A percentile compares a stretch with the other conserved stretches of the same genome.
phyloP scores from a whole-genome alignment of 2,888 invertebrate genomes.

The Amphimallon solstitiale region DNA sequence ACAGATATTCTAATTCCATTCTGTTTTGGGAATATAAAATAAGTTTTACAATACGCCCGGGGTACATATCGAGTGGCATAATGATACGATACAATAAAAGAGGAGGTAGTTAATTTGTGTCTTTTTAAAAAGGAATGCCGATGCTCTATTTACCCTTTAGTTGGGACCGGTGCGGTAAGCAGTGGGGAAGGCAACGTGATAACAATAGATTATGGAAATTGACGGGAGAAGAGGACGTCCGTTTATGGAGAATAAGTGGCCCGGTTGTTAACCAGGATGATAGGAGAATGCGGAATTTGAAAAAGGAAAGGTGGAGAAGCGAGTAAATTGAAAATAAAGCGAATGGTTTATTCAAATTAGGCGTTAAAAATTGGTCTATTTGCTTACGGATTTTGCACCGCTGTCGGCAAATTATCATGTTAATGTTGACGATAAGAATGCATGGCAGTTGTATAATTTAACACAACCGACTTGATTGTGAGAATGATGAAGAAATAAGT shows the following conservation, averaged over 20 bases:
- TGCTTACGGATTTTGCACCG: not conserved
- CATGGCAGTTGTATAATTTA: too few relatives aligned
- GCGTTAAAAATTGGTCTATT: conserved; percentile 5
- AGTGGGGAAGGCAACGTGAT: not conserved
- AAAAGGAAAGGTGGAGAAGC: not conserved
- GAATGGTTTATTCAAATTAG: not conserved
- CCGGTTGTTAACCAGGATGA: not conserved
- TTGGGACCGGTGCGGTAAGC: not conserved
- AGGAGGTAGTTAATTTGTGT: too few relatives aligned
- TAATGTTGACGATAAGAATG: not conserved
- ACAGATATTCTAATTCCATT: too few relatives aligned
- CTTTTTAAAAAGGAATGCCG: too few relatives aligned
- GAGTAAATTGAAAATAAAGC: not conserved
- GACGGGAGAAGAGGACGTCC: not conserved
- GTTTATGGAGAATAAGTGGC: not conserved
- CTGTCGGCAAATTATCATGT: not conserved
- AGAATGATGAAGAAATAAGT: too few relatives aligned
- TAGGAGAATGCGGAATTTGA: not conserved
- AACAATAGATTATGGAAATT: conserved; percentile 10
- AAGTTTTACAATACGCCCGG: too few relatives aligned
- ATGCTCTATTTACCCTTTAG: not conserved
- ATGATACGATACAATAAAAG: too few relatives aligned
- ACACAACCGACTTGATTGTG: too few relatives aligned
- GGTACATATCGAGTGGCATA: too few relatives aligned
- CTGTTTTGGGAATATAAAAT: too few relatives aligned